Evolutionary conservation across 2,113 vertebrate species (phyloP), one percentile per base, ranked within the genome.

Genomic region (Pelmatolapia mariae): DNA sequence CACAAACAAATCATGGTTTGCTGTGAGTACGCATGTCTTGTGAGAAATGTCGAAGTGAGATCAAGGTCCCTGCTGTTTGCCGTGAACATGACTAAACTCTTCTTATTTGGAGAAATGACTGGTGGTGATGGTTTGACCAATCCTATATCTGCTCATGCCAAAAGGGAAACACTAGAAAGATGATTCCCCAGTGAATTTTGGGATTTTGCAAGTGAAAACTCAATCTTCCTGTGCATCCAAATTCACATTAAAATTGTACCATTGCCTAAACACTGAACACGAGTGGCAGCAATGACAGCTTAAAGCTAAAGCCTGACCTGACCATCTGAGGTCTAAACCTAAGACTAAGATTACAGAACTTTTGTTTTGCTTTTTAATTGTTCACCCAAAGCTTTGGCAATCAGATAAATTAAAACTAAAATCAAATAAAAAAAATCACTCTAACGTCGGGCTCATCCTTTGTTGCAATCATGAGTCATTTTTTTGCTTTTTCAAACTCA

Each of bases 101-200:
- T 31, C 81, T 85, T 91, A 83, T 66, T 82, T 84, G 85, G 73
- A 84, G 40, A 81, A 18, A 36, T 36, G 5, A 80, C 12, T 22
- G 19, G 11, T 54, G 50, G 78, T 29, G 40, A 18, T 47, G 24
- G 24, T 45, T 47, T 76, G 68, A 29, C 22, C 10, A 6, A 11
- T 19, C 43, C 4, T 47, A 8, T 11, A 31, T 50, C 43, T 5
- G 26, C 43, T 50, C 24, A 5, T 8, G 43, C 16, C 3, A 50
- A 47, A 78, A 19, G 71, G 43, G 43, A 78, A 78, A n/a, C 15
- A 29, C 16, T 19, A n/a, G 71, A 47, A 31, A 78, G 43, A 78
- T 31, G 71, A 78, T 12, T 47, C 10, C 45, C 16, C 43, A 29
- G 10, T 76, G 71, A 6, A 47, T 47, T 73, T 73, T 1, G n/a